These are phyloP conservation scores for Phymorhynchus buccinoides DNA, from an alignment of 1,140 invertebrate genomes.

Conservation along the genomic window DNA sequence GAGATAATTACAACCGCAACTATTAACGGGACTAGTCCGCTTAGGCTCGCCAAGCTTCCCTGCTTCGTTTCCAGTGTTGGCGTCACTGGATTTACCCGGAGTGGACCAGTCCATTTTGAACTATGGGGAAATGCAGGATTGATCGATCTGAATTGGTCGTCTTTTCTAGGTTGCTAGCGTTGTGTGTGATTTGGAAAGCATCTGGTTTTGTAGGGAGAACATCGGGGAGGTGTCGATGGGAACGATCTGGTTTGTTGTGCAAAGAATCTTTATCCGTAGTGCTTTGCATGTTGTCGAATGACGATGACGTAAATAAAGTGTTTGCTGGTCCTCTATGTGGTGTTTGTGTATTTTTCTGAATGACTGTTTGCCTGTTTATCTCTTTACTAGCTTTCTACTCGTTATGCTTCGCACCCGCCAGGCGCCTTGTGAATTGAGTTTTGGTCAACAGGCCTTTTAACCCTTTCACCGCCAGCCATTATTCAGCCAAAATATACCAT, in stretches of 20 bases:
- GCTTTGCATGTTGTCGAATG: not conserved
- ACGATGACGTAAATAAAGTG: not conserved
- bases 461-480: too few species aligned
- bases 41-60: not conserved
- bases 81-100: not conserved
- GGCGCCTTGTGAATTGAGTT: too few species aligned
- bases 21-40: not conserved
- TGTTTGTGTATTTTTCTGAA: not conserved
- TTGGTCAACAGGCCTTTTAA: too few species aligned
- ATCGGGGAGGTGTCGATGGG: not conserved
- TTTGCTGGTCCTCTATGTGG: too few species aligned
- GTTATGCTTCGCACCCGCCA: too few species aligned
- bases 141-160: too few species aligned
- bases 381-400: too few species aligned
- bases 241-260: not conserved
- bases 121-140: not conserved
- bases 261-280: not conserved
- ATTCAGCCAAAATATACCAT: too few species aligned
- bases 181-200: not conserved
- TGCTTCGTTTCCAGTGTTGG: not conserved
- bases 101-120: not conserved
- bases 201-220: not conserved
- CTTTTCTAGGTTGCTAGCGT: too few species aligned
- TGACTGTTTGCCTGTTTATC: not conserved
- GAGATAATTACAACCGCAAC: too few species aligned